Evolutionary conservation across 2,113 vertebrate genomes (phyloP).

Genomic region (Chloroceryle aenea): DNA sequence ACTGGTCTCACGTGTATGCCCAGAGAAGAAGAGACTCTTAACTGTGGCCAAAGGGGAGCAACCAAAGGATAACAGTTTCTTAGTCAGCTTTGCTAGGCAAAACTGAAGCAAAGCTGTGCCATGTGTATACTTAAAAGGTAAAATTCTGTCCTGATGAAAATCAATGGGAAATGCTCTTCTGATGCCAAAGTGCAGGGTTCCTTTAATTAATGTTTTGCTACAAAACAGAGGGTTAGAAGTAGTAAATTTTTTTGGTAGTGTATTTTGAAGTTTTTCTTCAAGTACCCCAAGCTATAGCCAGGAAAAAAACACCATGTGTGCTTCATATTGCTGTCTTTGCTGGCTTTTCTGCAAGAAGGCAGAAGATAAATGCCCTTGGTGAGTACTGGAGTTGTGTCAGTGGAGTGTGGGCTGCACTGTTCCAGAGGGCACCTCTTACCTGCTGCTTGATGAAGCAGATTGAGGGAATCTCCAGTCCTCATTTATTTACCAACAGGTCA

Average conservation of each 20-base stretch:
- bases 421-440: not conserved
- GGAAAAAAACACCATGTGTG: not conserved
- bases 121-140: not conserved
- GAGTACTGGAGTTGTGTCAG: not conserved
- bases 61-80: not conserved
- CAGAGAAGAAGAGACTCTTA: not conserved
- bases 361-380: not conserved
- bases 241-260: not conserved
- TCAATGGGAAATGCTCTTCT: not conserved
- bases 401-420: not conserved
- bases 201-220: not conserved
- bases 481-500: not conserved
- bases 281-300: not conserved
- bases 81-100: not conserved
- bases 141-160: not conserved
- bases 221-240: too few relatives aligned
- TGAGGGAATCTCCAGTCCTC: not conserved
- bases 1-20: not conserved
- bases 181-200: not conserved
- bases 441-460: not conserved
- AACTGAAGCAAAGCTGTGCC: not conserved
- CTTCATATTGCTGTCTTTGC: not conserved
- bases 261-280: conserved; percentile 2
- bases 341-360: not conserved
- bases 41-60: not conserved